Evolutionary conservation across 2,113 vertebrate genomes (phyloP), one percentile per base, ranked within the genome.

Genomic region (Egretta garzetta): DNA sequence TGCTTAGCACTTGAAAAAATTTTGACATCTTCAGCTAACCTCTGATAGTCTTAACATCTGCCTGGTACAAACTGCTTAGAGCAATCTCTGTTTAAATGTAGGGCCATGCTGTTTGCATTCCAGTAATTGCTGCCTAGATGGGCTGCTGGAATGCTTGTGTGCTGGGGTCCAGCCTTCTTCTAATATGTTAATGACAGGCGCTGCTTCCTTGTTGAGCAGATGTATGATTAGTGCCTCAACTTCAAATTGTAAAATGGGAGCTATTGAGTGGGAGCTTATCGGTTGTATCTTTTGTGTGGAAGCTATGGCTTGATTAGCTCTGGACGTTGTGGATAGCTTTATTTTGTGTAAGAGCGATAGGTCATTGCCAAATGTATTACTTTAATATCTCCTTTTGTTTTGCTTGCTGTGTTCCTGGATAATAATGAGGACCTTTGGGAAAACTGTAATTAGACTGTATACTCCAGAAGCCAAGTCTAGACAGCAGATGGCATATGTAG

Each of bases 391-490:
- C 67, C 74, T 79, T 82, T 89, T 86, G 86, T 76, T 95, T 85
- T 85, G 30, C 58, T 94, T 93, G 50, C 86, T 92, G 71, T 93
- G 63, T 85, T 96, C 70, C 52, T 95, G 66, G 85, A 55, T 94
- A 83, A 82, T 93, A 93, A 92, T 45, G 59, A 91, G 47, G 80
- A 88, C 86, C 92, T 92, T 71, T 95, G 90, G 80, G 86, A 92
- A 93, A 95, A 81, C 43, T 70, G 66, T 95, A 92, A 86, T 95
- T 90, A 55, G 45, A 56, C 80, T 67, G 60, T 89, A 14, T 74
- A 43, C 23, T 96, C 47, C 80, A 91, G 90, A 95, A 97, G 76
- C 76, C 72, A 88, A 92, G 92, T 96, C 80, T 97, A 95, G 94
- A 92, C 94, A 94, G 88, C 96, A 93, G 90, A 95, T 96, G 92